Percentiles rank a stretch among this genome's conserved stretches.
These are phyloP conservation scores for Bradysia coprophila DNA, from an alignment of 1,140 invertebrate species.

Conservation along the genomic window DNA sequence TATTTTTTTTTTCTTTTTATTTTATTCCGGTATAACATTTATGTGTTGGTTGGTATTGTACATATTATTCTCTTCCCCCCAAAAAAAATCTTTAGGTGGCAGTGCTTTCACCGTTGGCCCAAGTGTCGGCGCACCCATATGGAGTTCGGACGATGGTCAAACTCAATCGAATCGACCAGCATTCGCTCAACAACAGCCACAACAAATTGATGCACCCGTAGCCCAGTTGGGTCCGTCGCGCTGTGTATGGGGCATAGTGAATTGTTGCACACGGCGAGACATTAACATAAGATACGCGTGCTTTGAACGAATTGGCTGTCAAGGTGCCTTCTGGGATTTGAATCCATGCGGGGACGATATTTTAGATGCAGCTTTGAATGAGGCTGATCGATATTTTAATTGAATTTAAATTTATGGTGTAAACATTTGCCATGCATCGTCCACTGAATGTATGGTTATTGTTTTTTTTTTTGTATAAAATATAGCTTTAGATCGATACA, in stretches of 20 bases:
- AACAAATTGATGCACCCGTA: neutral
- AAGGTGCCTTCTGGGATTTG: slow-evolving; percentile 36
- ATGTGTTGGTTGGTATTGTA: too few species aligned
- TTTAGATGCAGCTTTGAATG: slow-evolving; percentile 27
- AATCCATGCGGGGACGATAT: slow-evolving; percentile 35
- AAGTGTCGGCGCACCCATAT: neutral
- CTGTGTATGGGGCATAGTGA: slow-evolving; percentile 45
- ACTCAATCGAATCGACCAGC: neutral
- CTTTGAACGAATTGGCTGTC: slow-evolving; percentile 43
- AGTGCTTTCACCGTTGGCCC: too few species aligned
- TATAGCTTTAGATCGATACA: too few species aligned
- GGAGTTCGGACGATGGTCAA: neutral
- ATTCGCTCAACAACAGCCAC: neutral
- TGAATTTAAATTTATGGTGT: neutral
- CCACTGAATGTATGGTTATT: too few species aligned
- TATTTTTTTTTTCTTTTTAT: too few species aligned
- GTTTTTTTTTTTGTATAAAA: too few species aligned
- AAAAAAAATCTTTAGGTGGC: too few species aligned
- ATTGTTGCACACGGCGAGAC: slow-evolving; percentile 32
- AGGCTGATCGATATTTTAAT: slow-evolving; percentile 26
- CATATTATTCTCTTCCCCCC: too few species aligned
- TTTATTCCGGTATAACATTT: too few species aligned
- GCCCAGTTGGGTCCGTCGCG: slow-evolving; percentile 15
- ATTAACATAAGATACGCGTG: slow-evolving; percentile 27
- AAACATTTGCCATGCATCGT: neutral